These are phyloP conservation scores for Calypte anna DNA, from an alignment of 2,113 vertebrate genomes.

Conservation along the genomic window DNA sequence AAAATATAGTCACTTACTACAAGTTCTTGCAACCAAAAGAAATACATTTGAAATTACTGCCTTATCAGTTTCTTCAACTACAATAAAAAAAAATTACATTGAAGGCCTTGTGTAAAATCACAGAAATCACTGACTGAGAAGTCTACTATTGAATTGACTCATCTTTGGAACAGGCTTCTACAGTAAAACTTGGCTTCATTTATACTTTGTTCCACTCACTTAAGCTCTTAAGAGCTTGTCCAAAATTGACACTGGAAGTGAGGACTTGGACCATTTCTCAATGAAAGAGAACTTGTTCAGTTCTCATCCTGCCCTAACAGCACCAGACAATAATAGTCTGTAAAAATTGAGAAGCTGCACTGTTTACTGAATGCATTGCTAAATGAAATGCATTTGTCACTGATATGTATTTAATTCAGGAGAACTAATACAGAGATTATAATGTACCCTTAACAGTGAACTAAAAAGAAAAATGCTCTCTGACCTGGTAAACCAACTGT, in stretches of 20 bases:
- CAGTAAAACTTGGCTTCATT: neutral
- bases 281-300: neutral
- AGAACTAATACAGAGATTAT: slow-evolving; percentile 16
- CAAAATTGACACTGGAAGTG: neutral
- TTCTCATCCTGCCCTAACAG: neutral
- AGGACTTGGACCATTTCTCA: neutral
- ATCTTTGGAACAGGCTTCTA: neutral
- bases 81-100: neutral
- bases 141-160: neutral
- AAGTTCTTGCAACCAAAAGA: neutral
- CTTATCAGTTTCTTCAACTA: neutral
- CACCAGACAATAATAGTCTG: neutral
- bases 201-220: neutral
- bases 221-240: neutral
- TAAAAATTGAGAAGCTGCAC: neutral
- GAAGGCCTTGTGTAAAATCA: neutral
- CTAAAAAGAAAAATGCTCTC: neutral
- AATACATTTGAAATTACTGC: neutral
- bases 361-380: neutral
- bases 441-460: neutral
- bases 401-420: neutral
- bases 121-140: neutral
- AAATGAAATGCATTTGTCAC: neutral
- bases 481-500: neutral
- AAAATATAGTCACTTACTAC: neutral